phyloP scores from a whole-genome alignment of 1,140 invertebrate species.

The Aplysia californica region DNA sequence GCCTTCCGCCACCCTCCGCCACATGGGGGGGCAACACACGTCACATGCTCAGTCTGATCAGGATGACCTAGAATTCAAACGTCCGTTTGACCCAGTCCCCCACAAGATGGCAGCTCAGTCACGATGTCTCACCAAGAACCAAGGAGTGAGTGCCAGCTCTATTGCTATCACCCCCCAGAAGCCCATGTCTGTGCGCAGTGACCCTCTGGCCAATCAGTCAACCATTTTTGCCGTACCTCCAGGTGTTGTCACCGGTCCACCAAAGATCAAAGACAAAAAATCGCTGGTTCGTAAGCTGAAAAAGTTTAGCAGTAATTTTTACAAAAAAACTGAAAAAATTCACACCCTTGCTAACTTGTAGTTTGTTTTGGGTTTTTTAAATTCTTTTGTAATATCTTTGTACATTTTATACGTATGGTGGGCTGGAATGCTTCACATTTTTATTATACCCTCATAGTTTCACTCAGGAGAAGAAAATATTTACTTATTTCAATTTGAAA shows the following conservation, averaged over 20 bases:
- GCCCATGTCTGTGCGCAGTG: constrained; percentile 35
- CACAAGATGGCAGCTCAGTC: not conserved
- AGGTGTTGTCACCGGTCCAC: constrained; percentile 23
- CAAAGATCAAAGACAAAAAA: constrained; percentile 56
- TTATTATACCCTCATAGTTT: too few species aligned
- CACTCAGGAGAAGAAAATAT: too few species aligned
- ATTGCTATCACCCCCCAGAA: constrained; percentile 28
- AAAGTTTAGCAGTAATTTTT: constrained; percentile 54
- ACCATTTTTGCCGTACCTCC: constrained; percentile 1
- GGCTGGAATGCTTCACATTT: too few species aligned
- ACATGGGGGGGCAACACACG: not conserved
- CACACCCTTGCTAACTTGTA: constrained; percentile 56
- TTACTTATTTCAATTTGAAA: too few species aligned
- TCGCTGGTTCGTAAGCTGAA: constrained; percentile 56
- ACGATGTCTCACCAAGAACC: not conserved
- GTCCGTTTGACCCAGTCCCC: constrained; percentile 42
- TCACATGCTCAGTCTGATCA: too few species aligned
- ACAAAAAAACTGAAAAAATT: constrained; percentile 46
- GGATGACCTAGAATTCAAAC: constrained; percentile 49
- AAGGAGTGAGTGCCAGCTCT: constrained; percentile 19
- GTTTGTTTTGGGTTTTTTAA: too few species aligned
- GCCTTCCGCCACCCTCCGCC: not conserved
- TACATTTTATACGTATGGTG: too few species aligned
- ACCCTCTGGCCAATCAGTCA: constrained; percentile 21
- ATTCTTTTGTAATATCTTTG: too few species aligned